Percentiles rank a stretch among this genome's conserved stretches.
phyloP scores from a whole-genome alignment of 2,113 vertebrate genomes.

The Heterotilapia buettikoferi region DNA sequence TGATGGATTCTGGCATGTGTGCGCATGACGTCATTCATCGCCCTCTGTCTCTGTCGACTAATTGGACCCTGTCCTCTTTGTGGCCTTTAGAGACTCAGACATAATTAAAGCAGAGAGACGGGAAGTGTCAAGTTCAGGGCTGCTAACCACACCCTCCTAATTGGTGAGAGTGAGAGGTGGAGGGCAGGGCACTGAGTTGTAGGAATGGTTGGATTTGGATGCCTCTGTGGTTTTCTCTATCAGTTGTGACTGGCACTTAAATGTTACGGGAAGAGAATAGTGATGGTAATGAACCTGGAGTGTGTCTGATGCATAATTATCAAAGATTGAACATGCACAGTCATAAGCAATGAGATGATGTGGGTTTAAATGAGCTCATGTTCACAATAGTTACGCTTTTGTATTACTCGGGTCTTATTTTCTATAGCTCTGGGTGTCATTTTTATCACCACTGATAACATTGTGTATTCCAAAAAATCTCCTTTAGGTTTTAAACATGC shows the following conservation, averaged over 20 bases:
- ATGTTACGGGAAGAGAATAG: not conserved
- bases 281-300: conserved; percentile 43
- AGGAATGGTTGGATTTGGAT: conserved; percentile 4
- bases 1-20: conserved; percentile 18
- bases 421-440: fast-evolving
- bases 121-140: conserved; percentile 47
- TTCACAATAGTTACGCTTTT: not conserved
- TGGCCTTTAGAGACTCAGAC: conserved; percentile 42
- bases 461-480: not conserved
- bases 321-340: conserved; percentile 1
- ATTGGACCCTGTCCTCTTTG: conserved; percentile 44
- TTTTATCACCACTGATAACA: not conserved
- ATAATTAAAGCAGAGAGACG: conserved; percentile 42
- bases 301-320: conserved; percentile 38
- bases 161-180: conserved; percentile 31
- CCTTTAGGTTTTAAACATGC: not conserved
- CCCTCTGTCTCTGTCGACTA: conserved; percentile 26
- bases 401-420: not conserved
- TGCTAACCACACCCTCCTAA: conserved; percentile 55
- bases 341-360: conserved; percentile 3
- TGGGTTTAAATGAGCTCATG: not conserved
- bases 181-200: conserved; percentile 6
- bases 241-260: conserved; percentile 30
- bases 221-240: not conserved
- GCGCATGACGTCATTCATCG: not conserved